These are phyloP conservation scores for Thymelicus sylvestris DNA, from an alignment of 2,888 invertebrate genomes.

Conservation along the genomic window DNA sequence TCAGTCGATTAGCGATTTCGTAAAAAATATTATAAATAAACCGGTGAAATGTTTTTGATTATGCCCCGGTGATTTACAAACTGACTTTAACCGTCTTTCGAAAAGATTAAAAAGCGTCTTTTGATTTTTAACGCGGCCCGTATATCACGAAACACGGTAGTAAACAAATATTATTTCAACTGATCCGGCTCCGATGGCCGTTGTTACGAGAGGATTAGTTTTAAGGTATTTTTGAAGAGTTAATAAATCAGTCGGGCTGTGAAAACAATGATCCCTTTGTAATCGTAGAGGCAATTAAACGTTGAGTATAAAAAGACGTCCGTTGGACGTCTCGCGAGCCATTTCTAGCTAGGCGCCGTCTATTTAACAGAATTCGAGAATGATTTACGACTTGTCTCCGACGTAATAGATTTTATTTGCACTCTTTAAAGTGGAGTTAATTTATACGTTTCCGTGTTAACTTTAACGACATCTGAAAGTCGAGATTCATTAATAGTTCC, in stretches of 20 bases:
- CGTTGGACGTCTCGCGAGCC: slow-evolving; percentile 44
- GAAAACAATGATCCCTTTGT: slow-evolving; percentile 82
- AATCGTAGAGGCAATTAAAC: slow-evolving; percentile 81
- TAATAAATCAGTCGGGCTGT: slow-evolving; percentile 75
- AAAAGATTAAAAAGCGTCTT: slow-evolving; percentile 25
- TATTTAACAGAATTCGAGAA: slow-evolving; percentile 68
- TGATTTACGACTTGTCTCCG: slow-evolving; percentile 66
- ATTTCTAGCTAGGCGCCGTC: slow-evolving; percentile 59
- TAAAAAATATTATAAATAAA: slow-evolving; percentile 34
- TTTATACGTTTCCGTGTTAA: slow-evolving; percentile 41
- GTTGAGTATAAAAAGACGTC: slow-evolving; percentile 67
- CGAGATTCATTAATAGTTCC: slow-evolving; percentile 27
- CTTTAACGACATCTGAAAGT: slow-evolving; percentile 39
- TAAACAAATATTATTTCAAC: slow-evolving; percentile 67
- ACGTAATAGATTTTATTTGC: slow-evolving; percentile 63
- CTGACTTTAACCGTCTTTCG: slow-evolving; percentile 41
- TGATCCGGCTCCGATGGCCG: slow-evolving; percentile 49
- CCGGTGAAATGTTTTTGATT: slow-evolving; percentile 32
- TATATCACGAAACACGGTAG: slow-evolving; percentile 67
- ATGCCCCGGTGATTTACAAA: slow-evolving; percentile 27
- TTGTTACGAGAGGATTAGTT: slow-evolving; percentile 48
- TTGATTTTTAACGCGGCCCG: slow-evolving; percentile 36
- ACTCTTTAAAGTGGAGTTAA: slow-evolving; percentile 53
- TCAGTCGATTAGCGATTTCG: slow-evolving; percentile 24
- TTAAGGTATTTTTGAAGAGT: slow-evolving; percentile 49